Conservation (phyloP, 1,140 invertebrate species). For the Caenorhabditis tropicalis region DNA sequence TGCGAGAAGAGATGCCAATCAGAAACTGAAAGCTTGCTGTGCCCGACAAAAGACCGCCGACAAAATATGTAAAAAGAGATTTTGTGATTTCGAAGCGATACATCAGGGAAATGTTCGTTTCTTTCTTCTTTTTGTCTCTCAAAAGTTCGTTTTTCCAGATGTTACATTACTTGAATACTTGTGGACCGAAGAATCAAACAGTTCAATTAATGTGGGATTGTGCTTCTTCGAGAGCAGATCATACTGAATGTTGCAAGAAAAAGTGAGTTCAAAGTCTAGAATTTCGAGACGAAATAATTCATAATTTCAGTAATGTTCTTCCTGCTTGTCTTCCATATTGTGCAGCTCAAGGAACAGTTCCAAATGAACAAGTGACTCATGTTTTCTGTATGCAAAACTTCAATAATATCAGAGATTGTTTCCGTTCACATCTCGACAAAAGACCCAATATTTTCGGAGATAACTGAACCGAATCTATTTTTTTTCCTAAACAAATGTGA, state of each 20-base stretch:
- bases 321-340: slow-evolving; percentile 64
- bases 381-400: slow-evolving; percentile 66
- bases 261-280: slow-evolving; percentile 56
- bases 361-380: slow-evolving; percentile 64
- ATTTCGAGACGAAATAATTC: not conserved
- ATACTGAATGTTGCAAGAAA: slow-evolving; percentile 67
- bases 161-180: slow-evolving; percentile 64
- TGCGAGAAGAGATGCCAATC: slow-evolving; percentile 61
- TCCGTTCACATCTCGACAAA: slow-evolving; percentile 62
- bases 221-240: slow-evolving; percentile 65
- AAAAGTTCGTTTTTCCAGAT: slow-evolving; percentile 45
- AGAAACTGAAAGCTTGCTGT: slow-evolving; percentile 66
- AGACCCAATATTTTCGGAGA: slow-evolving; percentile 68
- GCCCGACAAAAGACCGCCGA: slow-evolving; percentile 67
- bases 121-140: not conserved
- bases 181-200: slow-evolving; percentile 61
- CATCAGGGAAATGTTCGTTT: slow-evolving; percentile 65
- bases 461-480: slow-evolving; percentile 43
- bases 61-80: slow-evolving; percentile 63
- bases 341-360: slow-evolving; percentile 51
- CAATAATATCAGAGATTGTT: slow-evolving; percentile 67
- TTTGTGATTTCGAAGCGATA: slow-evolving; percentile 67
- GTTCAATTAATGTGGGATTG: slow-evolving; percentile 67
- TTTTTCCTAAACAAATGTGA: not conserved
- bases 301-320: slow-evolving; percentile 60